Evolutionary conservation across 2,113 vertebrate genomes (phyloP), one percentile per base, ranked within the genome.

Genomic region (Mystacornis crossleyi): DNA sequence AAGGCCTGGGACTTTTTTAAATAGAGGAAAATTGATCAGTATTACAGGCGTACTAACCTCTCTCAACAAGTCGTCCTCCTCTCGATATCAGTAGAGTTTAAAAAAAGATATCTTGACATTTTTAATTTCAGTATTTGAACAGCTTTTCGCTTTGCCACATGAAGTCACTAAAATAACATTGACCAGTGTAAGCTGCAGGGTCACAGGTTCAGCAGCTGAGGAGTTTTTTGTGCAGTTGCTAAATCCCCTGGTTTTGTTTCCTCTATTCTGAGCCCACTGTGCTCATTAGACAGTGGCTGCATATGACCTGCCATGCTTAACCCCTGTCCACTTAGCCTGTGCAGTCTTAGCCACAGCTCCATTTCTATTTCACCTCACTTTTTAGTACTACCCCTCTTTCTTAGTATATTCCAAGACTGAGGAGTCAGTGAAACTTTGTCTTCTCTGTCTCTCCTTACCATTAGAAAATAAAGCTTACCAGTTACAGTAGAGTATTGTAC

Each of bases 261-360:
- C 50, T 69, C 34, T 53, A 29, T 40, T 12, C 62, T 18, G 18
- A 40, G 28, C 70, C 66, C 14, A 26, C 78, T 60, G 48, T 75
- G 48, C 73, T 70, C 50, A 38, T 53, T 58, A 93, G 61, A 43
- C 43, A 47, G 67, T 6, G 7, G 11, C 50, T 80, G 25, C 36
- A 5, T 12, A 10, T 48, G 64, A 84, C 20, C 34, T 61, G 31
- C 18, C 57, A 85, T 1, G 1, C n/a, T 64, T 85, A 60, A 64
- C 13, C 21, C n/a, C 57, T 53, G 26, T 14, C 29, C 81, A 58
- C 17, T 61, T 26, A 69, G 25, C 15, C 20, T 1, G 0, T 0
- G 0, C 14, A 58, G 24, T n/a, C 45, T 20, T 1, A 4, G 20
- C 38, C 58, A 69, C 53, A 65, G 34, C 14, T 36, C 15, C 19